phyloP scores from a whole-genome alignment of 2,113 vertebrate genomes.

The Otolemur garnettii region DNA sequence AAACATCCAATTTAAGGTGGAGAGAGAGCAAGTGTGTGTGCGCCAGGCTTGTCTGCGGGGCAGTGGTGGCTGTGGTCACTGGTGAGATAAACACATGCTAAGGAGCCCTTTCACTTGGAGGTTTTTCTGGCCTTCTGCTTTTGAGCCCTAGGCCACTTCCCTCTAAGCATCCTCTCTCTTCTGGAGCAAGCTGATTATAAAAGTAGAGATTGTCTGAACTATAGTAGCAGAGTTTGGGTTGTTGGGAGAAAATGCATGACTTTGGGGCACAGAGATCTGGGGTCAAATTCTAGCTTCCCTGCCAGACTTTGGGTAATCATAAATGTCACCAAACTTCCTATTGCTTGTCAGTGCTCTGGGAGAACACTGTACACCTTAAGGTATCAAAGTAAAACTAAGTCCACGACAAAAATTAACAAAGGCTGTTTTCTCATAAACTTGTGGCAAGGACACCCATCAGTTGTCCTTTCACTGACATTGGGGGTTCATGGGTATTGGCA shows the following conservation, averaged over 20 bases:
- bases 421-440: not conserved
- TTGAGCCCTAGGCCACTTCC: not conserved
- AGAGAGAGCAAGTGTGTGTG: not conserved
- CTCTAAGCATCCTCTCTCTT: not conserved
- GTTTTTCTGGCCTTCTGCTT: not conserved
- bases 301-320: not conserved
- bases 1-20: not conserved
- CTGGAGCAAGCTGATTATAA: not conserved
- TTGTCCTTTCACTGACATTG: not conserved
- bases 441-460: not conserved
- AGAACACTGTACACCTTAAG: not conserved
- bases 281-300: not conserved
- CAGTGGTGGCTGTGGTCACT: not conserved
- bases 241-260: not conserved
- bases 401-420: not conserved
- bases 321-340: not conserved
- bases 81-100: not conserved
- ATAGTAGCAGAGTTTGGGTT: not conserved
- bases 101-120: not conserved
- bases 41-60: not conserved
- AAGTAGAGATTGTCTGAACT: not conserved
- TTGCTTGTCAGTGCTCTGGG: not conserved
- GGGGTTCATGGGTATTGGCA: not conserved
- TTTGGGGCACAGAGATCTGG: not conserved
- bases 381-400: not conserved